These are phyloP conservation scores for Pristionchus pacificus DNA, from an alignment of 1,140 invertebrate species.

Conservation along the genomic window DNA sequence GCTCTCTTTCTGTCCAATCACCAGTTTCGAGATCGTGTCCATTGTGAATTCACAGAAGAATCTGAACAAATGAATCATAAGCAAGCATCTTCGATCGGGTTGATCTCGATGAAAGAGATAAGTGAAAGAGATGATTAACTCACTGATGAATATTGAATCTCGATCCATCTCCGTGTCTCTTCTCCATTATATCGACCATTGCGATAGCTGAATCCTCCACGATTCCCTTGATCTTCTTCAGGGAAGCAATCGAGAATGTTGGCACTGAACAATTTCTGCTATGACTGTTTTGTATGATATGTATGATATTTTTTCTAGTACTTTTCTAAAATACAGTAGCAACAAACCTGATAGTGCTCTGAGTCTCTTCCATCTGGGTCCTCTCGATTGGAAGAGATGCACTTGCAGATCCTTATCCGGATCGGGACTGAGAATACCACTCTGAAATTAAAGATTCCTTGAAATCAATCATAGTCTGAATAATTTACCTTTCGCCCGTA, in stretches of 20 bases:
- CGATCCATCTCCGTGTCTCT: slow-evolving; percentile 4
- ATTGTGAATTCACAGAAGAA: slow-evolving; percentile 18
- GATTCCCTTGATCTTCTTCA: slow-evolving; percentile 46
- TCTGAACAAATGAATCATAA: slow-evolving; percentile 2
- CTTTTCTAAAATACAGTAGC: too few species aligned
- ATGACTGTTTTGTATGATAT: too few species aligned
- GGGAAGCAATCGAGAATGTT: slow-evolving; percentile 57
- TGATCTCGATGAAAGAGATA: too few species aligned
- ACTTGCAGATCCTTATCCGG: slow-evolving; percentile 20
- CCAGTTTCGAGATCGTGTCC: slow-evolving; percentile 14
- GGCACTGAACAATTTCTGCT: too few species aligned
- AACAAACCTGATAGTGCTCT: too few species aligned
- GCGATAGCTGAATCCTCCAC: slow-evolving; percentile 20
- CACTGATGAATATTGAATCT: slow-evolving; percentile 1
- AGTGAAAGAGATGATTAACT: too few species aligned
- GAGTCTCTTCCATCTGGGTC: slow-evolving; percentile 56
- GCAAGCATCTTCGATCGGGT: background rate
- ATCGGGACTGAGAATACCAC: slow-evolving; percentile 20
- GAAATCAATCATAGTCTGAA: background rate
- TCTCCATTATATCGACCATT: slow-evolving; percentile 8
- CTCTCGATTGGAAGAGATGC: slow-evolving; percentile 37
- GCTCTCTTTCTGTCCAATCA: slow-evolving; percentile 7
- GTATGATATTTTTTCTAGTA: too few species aligned
- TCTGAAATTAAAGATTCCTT: background rate
- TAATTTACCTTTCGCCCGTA: slow-evolving; percentile 57